Conservation (phyloP, 2,113 vertebrate genomes). For the Sorex fumeus region DNA sequence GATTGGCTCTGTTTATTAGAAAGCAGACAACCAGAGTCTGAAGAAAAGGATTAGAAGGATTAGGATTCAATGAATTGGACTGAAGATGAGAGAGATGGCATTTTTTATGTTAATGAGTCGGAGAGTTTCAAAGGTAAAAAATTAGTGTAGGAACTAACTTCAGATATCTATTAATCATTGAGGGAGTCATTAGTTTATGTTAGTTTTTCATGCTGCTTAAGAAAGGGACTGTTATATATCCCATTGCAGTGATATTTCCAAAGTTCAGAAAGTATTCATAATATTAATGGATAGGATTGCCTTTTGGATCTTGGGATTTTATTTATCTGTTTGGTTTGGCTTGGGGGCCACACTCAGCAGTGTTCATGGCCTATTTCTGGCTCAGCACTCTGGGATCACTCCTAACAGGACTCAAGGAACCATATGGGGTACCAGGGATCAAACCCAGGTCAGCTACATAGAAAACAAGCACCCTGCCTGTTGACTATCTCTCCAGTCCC, state of each 20-base stretch:
- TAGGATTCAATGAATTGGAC: neutral
- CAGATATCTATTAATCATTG: neutral
- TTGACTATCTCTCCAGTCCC: neutral
- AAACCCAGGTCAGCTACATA: neutral
- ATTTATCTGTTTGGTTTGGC: neutral
- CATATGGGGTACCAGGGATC: neutral
- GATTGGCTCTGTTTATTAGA: conserved; percentile 1
- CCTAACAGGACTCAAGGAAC: too few species aligned
- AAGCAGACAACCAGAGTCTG: neutral
- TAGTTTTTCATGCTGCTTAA: conserved; percentile 32
- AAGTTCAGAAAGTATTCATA: conserved; percentile 51
- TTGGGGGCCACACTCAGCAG: neutral
- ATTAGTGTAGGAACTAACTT: neutral
- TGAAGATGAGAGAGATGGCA: neutral
- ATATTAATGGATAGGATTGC: conserved; percentile 27
- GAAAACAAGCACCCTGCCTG: neutral
- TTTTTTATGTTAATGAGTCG: neutral
- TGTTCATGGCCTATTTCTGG: neutral
- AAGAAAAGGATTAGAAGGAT: neutral
- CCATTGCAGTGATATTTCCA: conserved; percentile 34
- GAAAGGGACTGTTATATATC: conserved; percentile 15
- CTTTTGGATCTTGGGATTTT: too few species aligned
- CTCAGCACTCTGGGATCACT: neutral
- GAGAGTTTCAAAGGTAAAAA: conserved; percentile 10
- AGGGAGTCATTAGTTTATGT: neutral